Conservation (phyloP, 2,797 vertebrate genomes). For the Liparis tanakae region DNA sequence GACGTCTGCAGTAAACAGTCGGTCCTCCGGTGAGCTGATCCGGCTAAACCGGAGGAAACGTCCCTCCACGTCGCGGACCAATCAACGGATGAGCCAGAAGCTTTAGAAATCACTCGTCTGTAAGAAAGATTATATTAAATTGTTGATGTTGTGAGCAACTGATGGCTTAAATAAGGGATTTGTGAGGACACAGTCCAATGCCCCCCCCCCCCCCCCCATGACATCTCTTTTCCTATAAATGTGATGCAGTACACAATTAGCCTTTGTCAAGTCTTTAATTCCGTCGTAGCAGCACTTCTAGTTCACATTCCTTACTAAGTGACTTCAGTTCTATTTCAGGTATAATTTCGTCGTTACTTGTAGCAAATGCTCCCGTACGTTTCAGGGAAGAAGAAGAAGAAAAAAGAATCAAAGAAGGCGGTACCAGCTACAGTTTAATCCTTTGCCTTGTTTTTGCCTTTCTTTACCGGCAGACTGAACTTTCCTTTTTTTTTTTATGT, state of each 20-base stretch:
- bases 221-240: constrained; percentile 64
- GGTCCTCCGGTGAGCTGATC: constrained; percentile 45
- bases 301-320: constrained; percentile 72
- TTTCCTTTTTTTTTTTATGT: constrained; percentile 31
- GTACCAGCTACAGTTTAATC: constrained; percentile 65
- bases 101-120: constrained; percentile 44
- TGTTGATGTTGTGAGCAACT: constrained; percentile 59
- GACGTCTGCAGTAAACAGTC: constrained; percentile 42
- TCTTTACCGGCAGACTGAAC: constrained; percentile 69
- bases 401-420: constrained; percentile 44
- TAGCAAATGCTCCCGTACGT: constrained; percentile 67
- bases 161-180: constrained; percentile 60
- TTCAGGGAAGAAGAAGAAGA: constrained; percentile 59
- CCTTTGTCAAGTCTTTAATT: constrained; percentile 55
- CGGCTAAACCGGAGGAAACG: constrained; percentile 42
- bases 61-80: constrained; percentile 62
- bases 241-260: constrained; percentile 68
- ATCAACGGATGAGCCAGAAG: constrained; percentile 43
- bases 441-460: constrained; percentile 73
- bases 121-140: constrained; percentile 56
- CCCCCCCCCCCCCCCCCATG: neutral
- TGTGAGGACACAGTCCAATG: constrained; percentile 45
- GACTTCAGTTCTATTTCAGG: constrained; percentile 67
- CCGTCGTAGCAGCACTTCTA: constrained; percentile 59
- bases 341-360: constrained; percentile 63